Base-by-base conservation (phyloP, 2,797 vertebrate species). In the Pempheris klunzingeri region DNA sequence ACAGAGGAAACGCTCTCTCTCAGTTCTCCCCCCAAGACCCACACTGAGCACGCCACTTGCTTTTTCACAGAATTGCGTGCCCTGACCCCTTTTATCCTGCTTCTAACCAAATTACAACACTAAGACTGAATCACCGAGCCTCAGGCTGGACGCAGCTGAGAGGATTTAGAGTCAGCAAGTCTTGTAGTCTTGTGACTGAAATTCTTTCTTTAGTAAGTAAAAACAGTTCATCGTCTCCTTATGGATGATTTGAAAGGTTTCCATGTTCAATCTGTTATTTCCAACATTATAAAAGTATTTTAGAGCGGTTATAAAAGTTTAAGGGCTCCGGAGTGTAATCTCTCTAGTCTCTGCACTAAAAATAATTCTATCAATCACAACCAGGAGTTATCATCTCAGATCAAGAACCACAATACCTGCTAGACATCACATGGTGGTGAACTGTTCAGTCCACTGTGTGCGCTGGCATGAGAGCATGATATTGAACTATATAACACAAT, bases 1-100 rank as follows among this genome's bases (percentile, higher is more conserved):
- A 30, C 11, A 5, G 57, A 80, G 84, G 79, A 88, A 90, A 82
- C 68, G 22, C 28, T 78, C 70, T 71, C 52, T 84, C 69, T 88
- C 68, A 55, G 67, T 80, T 85, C 57, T 87, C 61, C 50, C 74
- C 47, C 46, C 50, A 5, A 43, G 39, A 61, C n/a, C 54, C 62
- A 38, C 36, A 13, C 53, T 50, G 18, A 58, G 30, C 79, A 64
- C 18, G 32, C 49, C 39, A 39, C 58, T 70, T 28, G 79, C 43
- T 80, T 65, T 80, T 61, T 66, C 36, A 63, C 55, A 65, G 67
- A 62, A 76, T 71, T 77, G 75, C 43, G 1, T 70, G 62, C 14
- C 18, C 20, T 70, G 57, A 80, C n/a, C 70, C 65, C 34, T 74
- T 52, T 50, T 82, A 46, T 71, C 15, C 36, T 38, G 24, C 44